Evolutionary conservation across 2,113 vertebrate species (phyloP).

Genomic region (Otolemur garnettii): DNA sequence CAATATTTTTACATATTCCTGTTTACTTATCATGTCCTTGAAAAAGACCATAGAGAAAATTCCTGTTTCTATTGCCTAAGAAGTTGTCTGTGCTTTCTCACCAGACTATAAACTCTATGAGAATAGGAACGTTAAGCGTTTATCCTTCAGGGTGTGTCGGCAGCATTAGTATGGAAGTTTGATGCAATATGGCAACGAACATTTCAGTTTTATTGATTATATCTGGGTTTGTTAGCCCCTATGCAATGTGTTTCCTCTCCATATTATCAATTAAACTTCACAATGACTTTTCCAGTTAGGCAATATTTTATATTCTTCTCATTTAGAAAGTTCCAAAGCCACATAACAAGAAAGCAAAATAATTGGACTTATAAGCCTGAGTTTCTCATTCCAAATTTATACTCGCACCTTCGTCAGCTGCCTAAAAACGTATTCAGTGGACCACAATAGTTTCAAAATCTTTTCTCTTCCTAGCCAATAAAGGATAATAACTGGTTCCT

Average conservation of each 20-base stretch:
- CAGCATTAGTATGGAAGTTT: not conserved
- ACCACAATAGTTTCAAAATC: not conserved
- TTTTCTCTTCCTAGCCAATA: slow-evolving; percentile 9
- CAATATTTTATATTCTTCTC: not conserved
- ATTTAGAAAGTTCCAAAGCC: not conserved
- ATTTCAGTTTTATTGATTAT: not conserved
- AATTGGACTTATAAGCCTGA: not conserved
- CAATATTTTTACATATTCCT: slow-evolving; percentile 8
- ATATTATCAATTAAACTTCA: slow-evolving; percentile 11
- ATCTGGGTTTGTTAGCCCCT: not conserved
- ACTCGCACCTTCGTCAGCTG: not conserved
- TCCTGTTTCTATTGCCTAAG: not conserved
- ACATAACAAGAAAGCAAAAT: slow-evolving; percentile 14
- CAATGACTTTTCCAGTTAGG: not conserved
- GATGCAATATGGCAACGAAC: not conserved
- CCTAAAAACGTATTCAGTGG: not conserved
- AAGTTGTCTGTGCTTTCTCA: not conserved
- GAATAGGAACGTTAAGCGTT: not conserved
- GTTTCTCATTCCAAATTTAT: slow-evolving; percentile 38
- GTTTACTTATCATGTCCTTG: not conserved
- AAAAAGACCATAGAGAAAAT: slow-evolving; percentile 18
- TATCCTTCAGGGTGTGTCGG: not conserved
- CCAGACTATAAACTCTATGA: not conserved
- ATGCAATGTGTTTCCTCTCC: not conserved
- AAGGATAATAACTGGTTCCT: not conserved